Evolutionary conservation across 1,140 invertebrate genomes (phyloP).

Genomic region (Philotrypesis tridentata): DNA sequence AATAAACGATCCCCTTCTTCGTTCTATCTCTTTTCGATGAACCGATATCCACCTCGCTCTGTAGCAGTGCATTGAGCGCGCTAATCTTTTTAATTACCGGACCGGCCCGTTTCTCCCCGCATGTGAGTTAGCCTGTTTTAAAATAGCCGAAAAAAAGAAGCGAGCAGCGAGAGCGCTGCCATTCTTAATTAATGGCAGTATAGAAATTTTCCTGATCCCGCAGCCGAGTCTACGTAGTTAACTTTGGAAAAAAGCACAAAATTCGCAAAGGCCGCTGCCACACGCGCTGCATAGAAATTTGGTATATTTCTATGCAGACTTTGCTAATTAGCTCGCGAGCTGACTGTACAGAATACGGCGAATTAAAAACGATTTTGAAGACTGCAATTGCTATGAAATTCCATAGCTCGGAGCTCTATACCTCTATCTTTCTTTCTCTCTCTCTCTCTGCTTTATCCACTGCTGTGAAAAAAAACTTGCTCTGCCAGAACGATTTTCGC

Average conservation of each 20-base stretch:
- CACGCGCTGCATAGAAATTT: background rate
- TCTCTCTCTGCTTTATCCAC: too few species aligned
- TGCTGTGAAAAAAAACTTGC: background rate
- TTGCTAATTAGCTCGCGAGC: background rate
- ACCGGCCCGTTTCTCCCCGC: background rate
- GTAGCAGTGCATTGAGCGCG: background rate
- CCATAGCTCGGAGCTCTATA: background rate
- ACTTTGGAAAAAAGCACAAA: background rate
- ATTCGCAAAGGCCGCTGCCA: too few species aligned
- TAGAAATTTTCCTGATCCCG: background rate
- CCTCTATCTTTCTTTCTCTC: too few species aligned
- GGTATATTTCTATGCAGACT: background rate
- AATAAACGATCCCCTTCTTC: too few species aligned
- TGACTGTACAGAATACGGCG: background rate
- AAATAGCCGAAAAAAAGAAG: constrained; percentile 3
- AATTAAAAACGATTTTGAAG: background rate
- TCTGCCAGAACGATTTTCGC: background rate
- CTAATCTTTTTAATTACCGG: constrained; percentile 43
- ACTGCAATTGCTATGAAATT: background rate
- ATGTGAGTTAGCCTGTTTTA: background rate
- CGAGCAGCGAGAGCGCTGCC: background rate
- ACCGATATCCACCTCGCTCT: too few species aligned
- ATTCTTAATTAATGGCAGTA: background rate
- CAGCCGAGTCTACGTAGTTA: background rate
- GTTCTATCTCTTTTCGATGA: too few species aligned